A percentile compares a stretch with the other conserved stretches of the same genome.
Evolutionary conservation across 2,113 vertebrate genomes (phyloP).

Genomic region (human): GRCh38 chr1:177620501-177621000

Average conservation of each 20-base stretch:
- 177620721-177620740: neutral
- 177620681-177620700: neutral
- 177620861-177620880: neutral
- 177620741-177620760: neutral
- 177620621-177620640: neutral
- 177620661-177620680: neutral
- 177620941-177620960: conserved; percentile 59
- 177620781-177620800: neutral
- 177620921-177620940: conserved; percentile 37
- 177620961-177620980: conserved; percentile 60
- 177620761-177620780: neutral
- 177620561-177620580: neutral
- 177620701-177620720: neutral
- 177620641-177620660: neutral
- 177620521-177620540: neutral
- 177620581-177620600: neutral
- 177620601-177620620: neutral
- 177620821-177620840: neutral
- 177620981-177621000: conserved; percentile 73
- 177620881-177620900: neutral
- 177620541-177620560: conserved; percentile 38
- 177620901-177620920: neutral
- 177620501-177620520: conserved; percentile 20
- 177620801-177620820: neutral
- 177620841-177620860: neutral